Evolutionary conservation across 1,140 invertebrate species (phyloP).

Genomic region (Zaprionus taronus): DNA sequence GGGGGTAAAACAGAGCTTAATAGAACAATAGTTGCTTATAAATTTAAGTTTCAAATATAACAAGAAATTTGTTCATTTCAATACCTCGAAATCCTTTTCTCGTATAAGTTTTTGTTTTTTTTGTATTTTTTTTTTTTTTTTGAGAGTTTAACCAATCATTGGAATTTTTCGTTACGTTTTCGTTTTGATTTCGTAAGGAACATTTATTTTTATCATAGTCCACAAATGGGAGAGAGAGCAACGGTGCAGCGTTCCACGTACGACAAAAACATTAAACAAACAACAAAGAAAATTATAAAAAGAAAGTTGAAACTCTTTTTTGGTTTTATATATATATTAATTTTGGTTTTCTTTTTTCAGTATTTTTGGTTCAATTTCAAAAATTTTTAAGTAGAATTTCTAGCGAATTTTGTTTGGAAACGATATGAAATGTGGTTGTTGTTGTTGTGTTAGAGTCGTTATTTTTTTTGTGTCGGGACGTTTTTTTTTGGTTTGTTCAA

Average conservation of each 20-base stretch:
- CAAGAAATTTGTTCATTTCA: constrained; percentile 81
- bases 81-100: constrained; percentile 85
- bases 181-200: constrained; percentile 60
- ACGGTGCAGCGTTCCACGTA: constrained; percentile 86
- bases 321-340: constrained; percentile 47
- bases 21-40: constrained; percentile 80
- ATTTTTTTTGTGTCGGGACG: constrained; percentile 23
- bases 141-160: constrained; percentile 71
- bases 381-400: constrained; percentile 38
- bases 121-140: constrained; percentile 25
- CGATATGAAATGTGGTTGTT: constrained; percentile 82
- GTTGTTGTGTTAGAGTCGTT: constrained; percentile 67
- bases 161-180: constrained; percentile 51
- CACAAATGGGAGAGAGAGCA: constrained; percentile 73
- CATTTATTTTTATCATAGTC: constrained; percentile 62
- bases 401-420: constrained; percentile 64
- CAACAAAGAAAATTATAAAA: constrained; percentile 83
- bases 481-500: constrained; percentile 24
- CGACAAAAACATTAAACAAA: constrained; percentile 85
- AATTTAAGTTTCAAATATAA: constrained; percentile 81
- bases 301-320: constrained; percentile 72
- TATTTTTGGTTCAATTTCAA: constrained; percentile 44
- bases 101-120: constrained; percentile 51
- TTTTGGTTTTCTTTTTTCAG: constrained; percentile 35
- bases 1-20: constrained; percentile 55